Base-by-base conservation (phyloP, 2,797 vertebrate species). In the Cheirogaleus major region DNA sequence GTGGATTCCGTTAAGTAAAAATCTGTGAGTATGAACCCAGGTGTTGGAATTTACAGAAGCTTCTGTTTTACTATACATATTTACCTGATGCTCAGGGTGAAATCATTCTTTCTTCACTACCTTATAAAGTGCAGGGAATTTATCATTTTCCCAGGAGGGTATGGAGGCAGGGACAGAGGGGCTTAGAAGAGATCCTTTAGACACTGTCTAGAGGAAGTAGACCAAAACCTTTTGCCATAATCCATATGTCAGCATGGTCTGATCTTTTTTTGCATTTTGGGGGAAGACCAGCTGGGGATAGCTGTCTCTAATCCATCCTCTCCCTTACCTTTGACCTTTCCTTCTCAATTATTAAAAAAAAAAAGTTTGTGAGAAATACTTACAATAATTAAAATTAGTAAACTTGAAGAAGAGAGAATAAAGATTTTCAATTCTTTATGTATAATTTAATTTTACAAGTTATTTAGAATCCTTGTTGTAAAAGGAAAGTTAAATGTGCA, bases 241-340 rank as follows among this genome's bases (percentile, higher is more conserved):
- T n/a, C 13, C 25, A 17, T 17, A 22, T 48, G 22, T 83, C 86
- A 91, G 3, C 4, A 0, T 65, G 59, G 18, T 86, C 61, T 75
- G 57, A 18, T 78, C 23, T 65, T 57, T 67, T 72, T 90, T 80
- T 70, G 57, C 61, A 72, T 75, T 55, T 80, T 18, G 10, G 38
- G 27, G 22, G 2, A 32, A 22, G 38, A 75, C 3, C 63, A 59
- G 5, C 35, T 80, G 18, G 43, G 25, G 14, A 13, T 63, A 82
- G n/a, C 57, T 87, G 23, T 38, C 45, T 93, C 14, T n/a, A 63
- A n/a, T 13, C 57, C 18, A 27, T 72, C n/a, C 7, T 92, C 57
- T 32, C 17, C 18, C 48, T 85, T 90, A 23, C 67, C 50, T 83
- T 91, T 94, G 63, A 86, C n/a, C 38, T 94, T 96, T 91, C 25